A percentile compares a stretch with the other conserved stretches of the same genome.
Evolutionary conservation across 2,113 vertebrate genomes (phyloP).

Genomic region (Camarhynchus parvulus): DNA sequence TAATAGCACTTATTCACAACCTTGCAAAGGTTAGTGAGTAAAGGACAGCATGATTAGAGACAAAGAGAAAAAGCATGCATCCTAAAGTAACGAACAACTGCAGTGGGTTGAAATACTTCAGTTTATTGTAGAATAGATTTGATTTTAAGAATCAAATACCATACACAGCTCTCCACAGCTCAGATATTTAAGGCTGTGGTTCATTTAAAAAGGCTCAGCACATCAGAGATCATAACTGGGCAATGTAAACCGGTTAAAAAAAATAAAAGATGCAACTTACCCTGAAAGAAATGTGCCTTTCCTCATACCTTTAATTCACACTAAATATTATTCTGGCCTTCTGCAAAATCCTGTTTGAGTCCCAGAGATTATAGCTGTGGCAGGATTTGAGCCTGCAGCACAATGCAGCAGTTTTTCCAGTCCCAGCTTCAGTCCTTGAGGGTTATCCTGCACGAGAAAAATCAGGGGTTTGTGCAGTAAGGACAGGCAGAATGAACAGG

Average conservation of each 20-base stretch:
- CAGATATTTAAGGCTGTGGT: neutral
- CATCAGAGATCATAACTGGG: neutral
- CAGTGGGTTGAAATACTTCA: neutral
- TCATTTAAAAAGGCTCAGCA: neutral
- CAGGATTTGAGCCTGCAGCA: conserved; percentile 72
- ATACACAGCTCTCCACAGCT: neutral
- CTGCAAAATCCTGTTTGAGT: conserved; percentile 52
- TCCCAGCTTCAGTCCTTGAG: conserved; percentile 43
- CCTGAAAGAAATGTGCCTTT: neutral
- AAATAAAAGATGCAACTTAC: conserved; percentile 27
- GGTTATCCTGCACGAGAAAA: conserved; percentile 47
- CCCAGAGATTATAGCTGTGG: conserved; percentile 43
- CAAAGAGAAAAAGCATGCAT: neutral
- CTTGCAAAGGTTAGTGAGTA: neutral
- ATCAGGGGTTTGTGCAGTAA: conserved; percentile 11
- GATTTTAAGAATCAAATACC: neutral
- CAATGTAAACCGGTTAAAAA: neutral
- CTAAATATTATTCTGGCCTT: neutral
- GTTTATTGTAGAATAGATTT: neutral
- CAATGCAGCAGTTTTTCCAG: conserved; percentile 77
- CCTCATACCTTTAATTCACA: conserved; percentile 19
- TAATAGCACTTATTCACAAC: neutral
- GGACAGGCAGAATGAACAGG: neutral
- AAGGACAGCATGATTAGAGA: neutral
- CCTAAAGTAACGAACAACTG: neutral